Evolutionary conservation across 2,113 vertebrate genomes (phyloP), one percentile per base, ranked within the genome.

Genomic region (Glaucidium brasilianum): DNA sequence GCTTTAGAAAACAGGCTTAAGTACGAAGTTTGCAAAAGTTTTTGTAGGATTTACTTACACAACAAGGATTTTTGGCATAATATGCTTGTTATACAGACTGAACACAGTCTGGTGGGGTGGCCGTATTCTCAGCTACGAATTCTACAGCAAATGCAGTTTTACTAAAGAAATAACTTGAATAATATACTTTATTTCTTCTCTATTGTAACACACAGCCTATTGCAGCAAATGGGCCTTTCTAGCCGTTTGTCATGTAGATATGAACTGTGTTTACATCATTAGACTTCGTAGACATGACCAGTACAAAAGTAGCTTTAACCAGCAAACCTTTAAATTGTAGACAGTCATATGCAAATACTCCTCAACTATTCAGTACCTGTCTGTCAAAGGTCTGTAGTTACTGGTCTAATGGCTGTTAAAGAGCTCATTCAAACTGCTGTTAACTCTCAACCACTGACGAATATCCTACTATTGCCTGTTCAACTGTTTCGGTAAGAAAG

Each of bases 301-400:
- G 5, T 12, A 62, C 4, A 49, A 62, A 15, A 13, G 45, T 26
- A 79, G 67, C 37, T 85, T 88, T 88, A 41, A 41, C 67, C 34
- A 16, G 53, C 4, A 34, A 74, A 69, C 15, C 26, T 62, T 29
- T 27, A 45, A 50, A 76, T 3, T 62, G 74, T 11, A 58, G 64
- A 62, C 66, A 96, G 45, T 90, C 88, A 88, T 45, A 84, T 90
- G 90, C 69, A 97, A 97, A 93, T 77, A 94, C 71, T n/a, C 19
- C 67, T 78, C 35, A 43, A n/a, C 63, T 58, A 49, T 43, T 71
- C 60, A 90, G 56, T 19, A 58, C 10, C 6, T 4, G 2, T 53
- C 35, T 58, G 22, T 64, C 45, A 94, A 90, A 81, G 37, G 15
- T 37, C 69, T 35, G 53, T 58, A 69, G 41, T 90, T 85, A 62